These are phyloP conservation scores for Blennius ocellaris DNA, from an alignment of 2,113 vertebrate genomes.

Conservation along the genomic window DNA sequence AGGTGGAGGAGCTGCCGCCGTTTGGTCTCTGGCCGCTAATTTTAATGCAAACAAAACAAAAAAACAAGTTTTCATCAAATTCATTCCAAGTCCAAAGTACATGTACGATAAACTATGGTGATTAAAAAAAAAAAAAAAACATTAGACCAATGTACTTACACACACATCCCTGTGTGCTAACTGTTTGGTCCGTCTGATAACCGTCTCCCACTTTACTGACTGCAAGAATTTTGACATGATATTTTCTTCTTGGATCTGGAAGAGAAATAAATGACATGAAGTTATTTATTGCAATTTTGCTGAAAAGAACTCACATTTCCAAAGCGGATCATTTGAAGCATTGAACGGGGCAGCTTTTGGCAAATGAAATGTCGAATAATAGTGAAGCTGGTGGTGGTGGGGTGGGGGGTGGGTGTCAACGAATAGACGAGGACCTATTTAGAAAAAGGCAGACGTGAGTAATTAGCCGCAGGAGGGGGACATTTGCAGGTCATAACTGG, in stretches of 20 bases:
- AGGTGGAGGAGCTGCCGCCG: constrained; percentile 88
- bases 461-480: constrained; percentile 34
- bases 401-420: background rate
- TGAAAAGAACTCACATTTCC: background rate
- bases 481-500: constrained; percentile 37
- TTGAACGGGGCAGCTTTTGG: background rate
- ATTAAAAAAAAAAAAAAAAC: background rate
- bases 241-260: constrained; percentile 94
- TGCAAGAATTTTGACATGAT: constrained; percentile 93
- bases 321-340: constrained; percentile 2
- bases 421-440: constrained; percentile 25
- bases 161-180: constrained; percentile 93
- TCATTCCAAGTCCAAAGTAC: background rate
- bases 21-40: constrained; percentile 91
- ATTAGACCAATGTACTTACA: constrained; percentile 85
- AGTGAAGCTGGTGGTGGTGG: background rate
- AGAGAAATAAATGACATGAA: constrained; percentile 36
- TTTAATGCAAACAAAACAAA: constrained; percentile 24
- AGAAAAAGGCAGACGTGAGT: constrained; percentile 11
- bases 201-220: constrained; percentile 90
- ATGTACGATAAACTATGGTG: too few relatives aligned
- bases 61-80: background rate
- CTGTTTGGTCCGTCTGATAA: constrained; percentile 94
- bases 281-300: background rate
- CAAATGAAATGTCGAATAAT: background rate